These are phyloP conservation scores for Forbesichthys agassizii DNA, from an alignment of 2,113 vertebrate genomes.

Conservation along the genomic window DNA sequence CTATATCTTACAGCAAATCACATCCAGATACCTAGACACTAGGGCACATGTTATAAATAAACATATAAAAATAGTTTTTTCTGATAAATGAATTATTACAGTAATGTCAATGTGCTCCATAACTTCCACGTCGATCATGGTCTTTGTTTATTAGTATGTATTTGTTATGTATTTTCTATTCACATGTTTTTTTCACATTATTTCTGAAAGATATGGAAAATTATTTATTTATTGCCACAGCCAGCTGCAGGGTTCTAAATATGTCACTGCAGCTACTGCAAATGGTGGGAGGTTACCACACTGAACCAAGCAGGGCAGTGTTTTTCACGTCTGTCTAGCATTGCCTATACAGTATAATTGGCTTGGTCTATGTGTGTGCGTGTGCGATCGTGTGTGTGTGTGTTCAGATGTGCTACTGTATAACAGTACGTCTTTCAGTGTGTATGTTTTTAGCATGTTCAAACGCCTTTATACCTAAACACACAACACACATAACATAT, in stretches of 20 bases:
- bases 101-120: no score
- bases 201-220: no score
- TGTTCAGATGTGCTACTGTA: background rate
- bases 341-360: background rate
- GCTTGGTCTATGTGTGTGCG: background rate
- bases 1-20: background rate
- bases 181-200: no score
- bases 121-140: no score
- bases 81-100: background rate
- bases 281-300: slow-evolving; percentile 13
- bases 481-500: background rate
- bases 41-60: background rate
- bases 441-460: background rate
- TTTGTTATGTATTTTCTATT: no score
- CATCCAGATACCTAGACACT: background rate
- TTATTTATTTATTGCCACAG: no score
- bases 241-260: slow-evolving; percentile 22
- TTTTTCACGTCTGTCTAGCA: background rate
- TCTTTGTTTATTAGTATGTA: no score
- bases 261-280: slow-evolving; percentile 3
- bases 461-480: background rate
- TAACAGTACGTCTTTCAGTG: background rate
- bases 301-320: slow-evolving; percentile 5
- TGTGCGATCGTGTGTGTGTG: background rate
- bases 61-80: background rate